These are phyloP conservation scores for human (Homo sapiens) DNA, from an alignment of 2,113 vertebrate species.

Conservation along the genomic window DNA sequence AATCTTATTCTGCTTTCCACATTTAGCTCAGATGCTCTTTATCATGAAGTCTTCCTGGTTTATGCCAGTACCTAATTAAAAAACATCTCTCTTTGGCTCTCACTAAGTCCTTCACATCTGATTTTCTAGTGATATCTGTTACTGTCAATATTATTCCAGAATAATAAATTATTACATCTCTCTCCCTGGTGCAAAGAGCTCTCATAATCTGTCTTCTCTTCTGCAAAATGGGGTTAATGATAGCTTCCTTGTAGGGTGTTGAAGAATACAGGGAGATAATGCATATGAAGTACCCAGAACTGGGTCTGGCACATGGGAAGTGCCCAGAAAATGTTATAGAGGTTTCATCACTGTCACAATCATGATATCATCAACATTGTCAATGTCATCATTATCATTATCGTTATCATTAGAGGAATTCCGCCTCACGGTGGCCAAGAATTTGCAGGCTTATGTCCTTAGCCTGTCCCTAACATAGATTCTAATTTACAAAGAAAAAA, in stretches of 20 bases:
- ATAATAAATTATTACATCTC: background rate
- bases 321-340: background rate
- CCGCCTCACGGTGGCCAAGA: background rate
- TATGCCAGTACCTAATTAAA: background rate
- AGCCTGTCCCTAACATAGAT: background rate
- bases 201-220: background rate
- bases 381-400: background rate
- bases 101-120: background rate
- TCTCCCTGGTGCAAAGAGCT: background rate
- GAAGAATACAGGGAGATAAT: background rate
- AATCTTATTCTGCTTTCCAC: background rate
- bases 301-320: background rate
- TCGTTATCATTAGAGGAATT: background rate
- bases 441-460: background rate
- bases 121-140: background rate
- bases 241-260: background rate
- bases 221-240: background rate
- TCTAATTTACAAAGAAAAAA: background rate
- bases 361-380: fast-evolving
- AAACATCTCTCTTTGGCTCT: background rate
- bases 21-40: background rate
- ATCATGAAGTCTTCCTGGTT: background rate
- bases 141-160: background rate
- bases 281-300: background rate
- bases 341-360: background rate